Base-by-base conservation (phyloP, 2,888 invertebrate genomes). In the Perizoma flavofasciatum region DNA sequence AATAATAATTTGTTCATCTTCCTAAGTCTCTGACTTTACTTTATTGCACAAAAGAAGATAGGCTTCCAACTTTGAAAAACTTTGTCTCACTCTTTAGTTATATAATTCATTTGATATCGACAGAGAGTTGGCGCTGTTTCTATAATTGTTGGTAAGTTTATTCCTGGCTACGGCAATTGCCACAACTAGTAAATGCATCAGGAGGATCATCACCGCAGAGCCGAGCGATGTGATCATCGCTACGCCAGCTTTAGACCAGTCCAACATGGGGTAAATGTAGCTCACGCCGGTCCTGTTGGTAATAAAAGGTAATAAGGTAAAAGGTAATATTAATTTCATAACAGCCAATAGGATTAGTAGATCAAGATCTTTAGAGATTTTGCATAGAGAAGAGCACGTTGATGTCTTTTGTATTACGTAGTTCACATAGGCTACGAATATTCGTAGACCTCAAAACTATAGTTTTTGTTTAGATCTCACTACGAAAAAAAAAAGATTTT, bases 211-310 rank as follows among this genome's bases (percentile, higher is more conserved):
- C 0, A 93, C 67, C 0, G 94, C 87, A 22, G 95, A 94, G 5
- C 93, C 93, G 0, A 93, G 76, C 49, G 94, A 93, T 48, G 95
- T 92, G 5, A 94, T 77, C 7, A 92, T 72, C 0, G 96, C 93
- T 55, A 81, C 75, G 5, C 93, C 92, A 0, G 96, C 95, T 46
- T 93, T 92, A 22, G 93, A 84, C 97, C 97, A 97, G 86, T 97
- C 94, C 70, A 97, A 83, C 73, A 96, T 94, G 46, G 95, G 94
- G 84, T 97, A 97, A 67, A 97, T 95, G 76, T 93, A 95, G 47
- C 86, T 86, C 45, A 93, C 83, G 22, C 95, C 95, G 68, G 92
- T 88, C 67, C 95, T 95, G 83, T 22, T 81, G 81, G 41, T 6
- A 10, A n/a, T 7, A 40, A 37, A 37, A 37, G 37, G 37, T 6